Base-by-base conservation (phyloP, 2,888 invertebrate genomes). In the Drosophila neutralis region DNA sequence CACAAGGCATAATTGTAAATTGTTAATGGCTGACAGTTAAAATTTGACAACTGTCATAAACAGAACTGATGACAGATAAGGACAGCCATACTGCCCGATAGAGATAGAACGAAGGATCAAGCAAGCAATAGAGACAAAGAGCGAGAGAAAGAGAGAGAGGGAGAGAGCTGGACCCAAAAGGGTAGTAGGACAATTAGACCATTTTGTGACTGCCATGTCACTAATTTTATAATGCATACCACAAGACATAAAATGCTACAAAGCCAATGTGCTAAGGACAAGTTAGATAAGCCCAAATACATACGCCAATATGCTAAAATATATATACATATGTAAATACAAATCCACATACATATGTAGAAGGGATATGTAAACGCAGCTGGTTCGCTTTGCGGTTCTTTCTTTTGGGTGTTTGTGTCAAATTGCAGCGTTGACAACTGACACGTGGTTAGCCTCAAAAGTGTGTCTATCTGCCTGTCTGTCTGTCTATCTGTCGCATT, bases 391-490 rank as follows among this genome's bases (percentile, higher is more conserved):
- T 79, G 69, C 38, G 66, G 70, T 52, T 53, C 42, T 24, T 59
- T 64, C 59, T 59, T 66, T 74, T 45, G 61, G 57, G 57, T 69
- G 53, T 33, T 54, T 63, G 65, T 68, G 64, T 85, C 77, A 75
- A 85, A 85, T 85, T 83, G 87, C 83, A 76, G 73, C 79, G 84
- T 84, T 87, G 87, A 79, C 89, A 89, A 74, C 71, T 74, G 83
- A 81, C 78, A 88, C 89, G 86, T 80, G 89, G 80, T 67, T 58
- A 64, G 54, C 13, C 49, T 49, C 33, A 33, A 56, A 31, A 58
- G 24, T 21, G 8, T 45, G 24, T 45, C 21, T 33, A 42, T 7
- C 31, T 27, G 27, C 35, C 11, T 8, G n/a, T 11, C 42, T 27
- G 24, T 40, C 53, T 29, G 15, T 24, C 11, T 8, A 4, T 4